Evolutionary conservation across 2,113 vertebrate genomes (phyloP), one percentile per base, ranked within the genome.

Genomic region (Lasiurus cinereus): DNA sequence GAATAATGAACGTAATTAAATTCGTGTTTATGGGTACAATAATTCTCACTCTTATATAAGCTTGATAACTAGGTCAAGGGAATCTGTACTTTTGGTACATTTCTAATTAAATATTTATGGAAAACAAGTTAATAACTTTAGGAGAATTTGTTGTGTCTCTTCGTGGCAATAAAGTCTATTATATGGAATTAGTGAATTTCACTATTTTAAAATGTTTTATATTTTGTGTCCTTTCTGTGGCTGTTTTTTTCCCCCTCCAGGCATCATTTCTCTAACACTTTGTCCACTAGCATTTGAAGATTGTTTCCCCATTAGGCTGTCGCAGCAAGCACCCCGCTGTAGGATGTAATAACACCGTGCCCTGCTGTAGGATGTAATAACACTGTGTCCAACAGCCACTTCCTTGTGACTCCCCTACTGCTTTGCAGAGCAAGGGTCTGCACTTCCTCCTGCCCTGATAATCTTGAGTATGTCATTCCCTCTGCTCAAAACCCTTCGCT

Each of bases 41-140:
- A 74, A 78, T 95, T 96, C 52, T 67, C 19, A 33, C 14, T 93
- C 31, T 87, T 93, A 52, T 93, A 29, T 88, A 87, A 92, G 73
- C 88, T 90, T 83, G 39, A 24, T 95, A 96, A 96, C 72, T 95
- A 93, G 97, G 96, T 83, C 95, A 93, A 66, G 52, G 83, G 64
- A 95, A 64, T 84, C 72, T 93, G 77, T 84, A 72, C 67, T 91
- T 94, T 93, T 62, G 59, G 74, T 90, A 73, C 43, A 87, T 90
- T 94, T 97, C 73, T 85, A 82, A 94, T 96, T 83, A 94, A 92
- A 84, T 95, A 92, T 93, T 96, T 92, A 90, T 95, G 82, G 72
- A 79, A 92, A 97, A 83, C 52, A 84, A 93, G 22, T 85, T 92
- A 85, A 83, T 96, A 80, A 77, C 78, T 88, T 64, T 73, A 72